Percentiles rank a stretch among this genome's conserved stretches.
Evolutionary conservation across 92 coral and sea anemone genomes (phyloP).

Genomic region (Epizoanthus scotinus): DNA sequence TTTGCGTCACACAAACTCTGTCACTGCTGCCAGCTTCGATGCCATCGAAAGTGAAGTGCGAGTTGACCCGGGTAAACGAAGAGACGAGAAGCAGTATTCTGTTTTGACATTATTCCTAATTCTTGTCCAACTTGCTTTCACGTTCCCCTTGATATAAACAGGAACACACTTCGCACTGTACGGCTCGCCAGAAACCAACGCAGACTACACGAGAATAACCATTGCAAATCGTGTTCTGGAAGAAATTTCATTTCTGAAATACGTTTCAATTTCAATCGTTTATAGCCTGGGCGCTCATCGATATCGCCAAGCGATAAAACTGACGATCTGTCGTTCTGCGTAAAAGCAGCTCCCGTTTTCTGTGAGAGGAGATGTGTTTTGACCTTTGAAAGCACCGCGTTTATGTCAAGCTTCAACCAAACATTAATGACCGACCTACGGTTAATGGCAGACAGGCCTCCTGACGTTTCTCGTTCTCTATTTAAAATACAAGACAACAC

Average conservation of each 20-base stretch:
- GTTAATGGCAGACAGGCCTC: too few relatives aligned
- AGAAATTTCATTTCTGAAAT: conserved; percentile 23
- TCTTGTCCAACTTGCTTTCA: conserved; percentile 19
- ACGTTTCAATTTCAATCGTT: conserved; percentile 23
- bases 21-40: conserved; percentile 12
- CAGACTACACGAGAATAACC: not conserved
- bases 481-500: too few relatives aligned
- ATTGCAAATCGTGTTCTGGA: conserved; percentile 24
- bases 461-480: too few relatives aligned
- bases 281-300: conserved; percentile 2
- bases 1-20: conserved; percentile 17
- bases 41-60: conserved; percentile 20
- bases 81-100: conserved; percentile 7
- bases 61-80: not conserved
- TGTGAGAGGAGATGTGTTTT: too few relatives aligned
- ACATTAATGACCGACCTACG: too few relatives aligned
- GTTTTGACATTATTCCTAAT: conserved; percentile 25
- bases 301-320: conserved; percentile 18
- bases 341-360: too few relatives aligned
- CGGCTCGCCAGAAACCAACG: not conserved
- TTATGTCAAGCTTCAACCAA: too few relatives aligned
- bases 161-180: conserved; percentile 22
- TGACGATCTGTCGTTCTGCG: too few relatives aligned
- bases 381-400: too few relatives aligned
- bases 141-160: not conserved